A percentile compares a stretch with the other conserved stretches of the same genome.
These are phyloP conservation scores for Suncus etruscus DNA, from an alignment of 2,113 vertebrate species.

Conservation along the genomic window DNA sequence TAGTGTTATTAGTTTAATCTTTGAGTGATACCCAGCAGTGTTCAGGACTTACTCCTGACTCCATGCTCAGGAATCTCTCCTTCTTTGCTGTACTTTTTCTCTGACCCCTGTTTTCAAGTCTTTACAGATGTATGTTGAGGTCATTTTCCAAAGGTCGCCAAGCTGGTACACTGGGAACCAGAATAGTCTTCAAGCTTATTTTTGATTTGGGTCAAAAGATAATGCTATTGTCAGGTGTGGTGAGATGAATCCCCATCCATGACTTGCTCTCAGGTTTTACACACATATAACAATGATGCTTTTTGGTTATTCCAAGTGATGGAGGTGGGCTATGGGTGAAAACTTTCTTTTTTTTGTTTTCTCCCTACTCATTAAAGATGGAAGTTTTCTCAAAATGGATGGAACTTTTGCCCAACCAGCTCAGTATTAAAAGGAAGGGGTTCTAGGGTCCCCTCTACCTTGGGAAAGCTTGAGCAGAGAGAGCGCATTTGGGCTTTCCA, in stretches of 20 bases:
- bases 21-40: too few relatives aligned
- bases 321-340: not conserved
- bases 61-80: not conserved
- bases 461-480: too few relatives aligned
- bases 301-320: not conserved
- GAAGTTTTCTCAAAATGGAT: not conserved
- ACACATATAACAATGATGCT: too few relatives aligned
- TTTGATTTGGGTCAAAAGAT: not conserved
- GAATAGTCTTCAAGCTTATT: not conserved
- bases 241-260: not conserved
- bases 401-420: not conserved
- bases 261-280: not conserved
- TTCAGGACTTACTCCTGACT: too few relatives aligned
- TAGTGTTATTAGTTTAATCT: too few relatives aligned
- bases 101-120: not conserved
- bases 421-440: not conserved
- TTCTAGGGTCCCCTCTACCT: not conserved
- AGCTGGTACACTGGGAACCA: not conserved
- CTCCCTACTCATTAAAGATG: not conserved
- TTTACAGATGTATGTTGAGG: not conserved
- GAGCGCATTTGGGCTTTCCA: not conserved
- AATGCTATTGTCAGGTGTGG: not conserved
- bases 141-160: slow-evolving; percentile 6
- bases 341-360: not conserved
- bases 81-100: not conserved